A percentile compares a stretch with the other conserved stretches of the same genome.
Evolutionary conservation across 2,113 vertebrate species (phyloP).

Genomic region (Andinoacara biseriatus): DNA sequence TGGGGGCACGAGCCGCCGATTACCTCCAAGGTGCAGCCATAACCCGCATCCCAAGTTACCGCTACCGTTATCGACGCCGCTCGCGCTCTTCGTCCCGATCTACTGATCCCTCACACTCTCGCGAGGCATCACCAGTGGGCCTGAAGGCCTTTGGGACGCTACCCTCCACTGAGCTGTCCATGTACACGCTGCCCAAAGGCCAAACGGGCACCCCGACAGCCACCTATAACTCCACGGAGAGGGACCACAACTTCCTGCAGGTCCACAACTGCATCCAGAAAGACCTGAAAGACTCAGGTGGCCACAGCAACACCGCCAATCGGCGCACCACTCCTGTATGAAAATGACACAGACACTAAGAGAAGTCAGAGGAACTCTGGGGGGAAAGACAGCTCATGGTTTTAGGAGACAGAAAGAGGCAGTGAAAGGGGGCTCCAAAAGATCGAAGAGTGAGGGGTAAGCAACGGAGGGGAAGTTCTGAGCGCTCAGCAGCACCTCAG

Average conservation of each 20-base stretch:
- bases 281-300: slow-evolving; percentile 93
- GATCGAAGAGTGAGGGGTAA: slow-evolving; percentile 15
- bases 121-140: slow-evolving; percentile 93
- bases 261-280: slow-evolving; percentile 99
- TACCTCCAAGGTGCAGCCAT: slow-evolving; percentile 98
- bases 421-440: background rate
- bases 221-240: slow-evolving; percentile 94
- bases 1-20: slow-evolving; percentile 88
- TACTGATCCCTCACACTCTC: slow-evolving; percentile 95
- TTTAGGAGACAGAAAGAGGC: slow-evolving; percentile 8
- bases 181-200: slow-evolving; percentile 95
- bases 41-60: slow-evolving; percentile 97
- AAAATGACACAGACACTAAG: slow-evolving; percentile 64
- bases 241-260: slow-evolving; percentile 98
- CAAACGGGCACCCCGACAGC: slow-evolving; percentile 87
- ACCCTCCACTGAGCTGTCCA: slow-evolving; percentile 96
- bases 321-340: slow-evolving; percentile 97
- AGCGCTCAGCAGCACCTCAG: slow-evolving; percentile 50
- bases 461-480: slow-evolving; percentile 4
- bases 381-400: slow-evolving; percentile 34
- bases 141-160: slow-evolving; percentile 94
- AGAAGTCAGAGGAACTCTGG: slow-evolving; percentile 31
- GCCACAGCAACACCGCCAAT: slow-evolving; percentile 93
- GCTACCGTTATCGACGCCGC: slow-evolving; percentile 94
- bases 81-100: slow-evolving; percentile 96